Percentiles rank a stretch among this genome's conserved stretches.
Conservation (phyloP, 2,797 vertebrate species). For the Galaxias olidus region DNA sequence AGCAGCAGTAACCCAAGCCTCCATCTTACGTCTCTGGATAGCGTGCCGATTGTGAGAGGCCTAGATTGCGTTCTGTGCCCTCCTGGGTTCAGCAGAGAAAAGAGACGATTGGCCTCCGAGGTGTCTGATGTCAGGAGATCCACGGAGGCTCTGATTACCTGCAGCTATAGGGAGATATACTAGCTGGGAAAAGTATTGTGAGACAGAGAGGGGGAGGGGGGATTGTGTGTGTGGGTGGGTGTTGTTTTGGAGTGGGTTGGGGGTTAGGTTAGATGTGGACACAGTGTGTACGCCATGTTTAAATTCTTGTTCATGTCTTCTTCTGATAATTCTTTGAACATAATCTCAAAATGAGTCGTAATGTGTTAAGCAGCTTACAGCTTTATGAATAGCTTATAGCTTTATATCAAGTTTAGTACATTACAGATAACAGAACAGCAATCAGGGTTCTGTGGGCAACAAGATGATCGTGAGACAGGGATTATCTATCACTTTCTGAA, state of each 20-base stretch:
- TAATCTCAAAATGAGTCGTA: no score
- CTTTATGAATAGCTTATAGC: no score
- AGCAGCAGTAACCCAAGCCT: constrained; percentile 64
- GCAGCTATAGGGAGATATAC: constrained; percentile 20
- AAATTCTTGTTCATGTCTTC: no score
- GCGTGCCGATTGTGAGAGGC: constrained; percentile 65
- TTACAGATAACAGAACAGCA: no score
- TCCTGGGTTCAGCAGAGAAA: constrained; percentile 55
- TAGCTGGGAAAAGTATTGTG: constrained; percentile 17
- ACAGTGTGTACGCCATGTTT: neutral
- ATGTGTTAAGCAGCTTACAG: no score
- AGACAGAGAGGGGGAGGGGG: neutral
- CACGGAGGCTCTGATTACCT: constrained; percentile 60
- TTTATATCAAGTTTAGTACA: no score
- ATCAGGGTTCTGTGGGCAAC: no score
- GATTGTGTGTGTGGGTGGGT: neutral
- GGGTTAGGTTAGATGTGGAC: neutral
- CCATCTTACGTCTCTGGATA: constrained; percentile 56
- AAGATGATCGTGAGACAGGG: no score
- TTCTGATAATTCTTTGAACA: no score
- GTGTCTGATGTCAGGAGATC: constrained; percentile 65
- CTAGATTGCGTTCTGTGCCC: constrained; percentile 60
- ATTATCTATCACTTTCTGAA: no score
- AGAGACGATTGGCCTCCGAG: constrained; percentile 47
- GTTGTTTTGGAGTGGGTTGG: no score